Evolutionary conservation across 2,113 vertebrate genomes (phyloP).

Genomic region (Oncorhynchus clarkii): DNA sequence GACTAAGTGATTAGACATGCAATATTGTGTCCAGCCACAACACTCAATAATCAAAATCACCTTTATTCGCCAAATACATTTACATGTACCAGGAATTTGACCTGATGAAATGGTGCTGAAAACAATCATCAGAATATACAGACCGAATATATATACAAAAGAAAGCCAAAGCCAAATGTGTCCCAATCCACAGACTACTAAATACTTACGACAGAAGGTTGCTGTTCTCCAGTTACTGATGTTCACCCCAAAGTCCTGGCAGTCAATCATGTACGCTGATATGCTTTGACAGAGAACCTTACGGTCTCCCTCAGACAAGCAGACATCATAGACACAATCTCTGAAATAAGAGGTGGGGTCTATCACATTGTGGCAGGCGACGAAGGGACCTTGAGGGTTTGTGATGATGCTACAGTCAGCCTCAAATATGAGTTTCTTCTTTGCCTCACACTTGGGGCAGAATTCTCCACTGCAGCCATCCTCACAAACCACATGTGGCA

Average conservation of each 20-base stretch:
- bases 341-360: constrained; percentile 52
- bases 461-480: not conserved
- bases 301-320: constrained; percentile 19
- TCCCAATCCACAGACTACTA: not conserved
- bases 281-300: constrained; percentile 46
- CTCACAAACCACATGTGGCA: not conserved
- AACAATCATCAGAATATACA: no score
- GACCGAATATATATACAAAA: no score
- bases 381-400: constrained; percentile 46
- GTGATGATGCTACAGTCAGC: constrained; percentile 52
- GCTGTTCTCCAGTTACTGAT: constrained; percentile 49
- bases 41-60: no score
- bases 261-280: constrained; percentile 49
- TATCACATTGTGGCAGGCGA: constrained; percentile 46
- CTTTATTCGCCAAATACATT: no score
- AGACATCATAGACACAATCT: constrained; percentile 63
- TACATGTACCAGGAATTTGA: no score
- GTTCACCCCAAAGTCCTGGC: constrained; percentile 39
- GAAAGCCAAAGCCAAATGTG: no score
- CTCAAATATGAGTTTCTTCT: constrained; percentile 39
- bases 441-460: constrained; percentile 11
- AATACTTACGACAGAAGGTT: constrained; percentile 56
- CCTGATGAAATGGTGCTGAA: no score
- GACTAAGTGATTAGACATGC: not conserved
- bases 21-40: no score